Evolutionary conservation across 1,140 invertebrate species (phyloP).

Genomic region (Chlorops oryzae): DNA sequence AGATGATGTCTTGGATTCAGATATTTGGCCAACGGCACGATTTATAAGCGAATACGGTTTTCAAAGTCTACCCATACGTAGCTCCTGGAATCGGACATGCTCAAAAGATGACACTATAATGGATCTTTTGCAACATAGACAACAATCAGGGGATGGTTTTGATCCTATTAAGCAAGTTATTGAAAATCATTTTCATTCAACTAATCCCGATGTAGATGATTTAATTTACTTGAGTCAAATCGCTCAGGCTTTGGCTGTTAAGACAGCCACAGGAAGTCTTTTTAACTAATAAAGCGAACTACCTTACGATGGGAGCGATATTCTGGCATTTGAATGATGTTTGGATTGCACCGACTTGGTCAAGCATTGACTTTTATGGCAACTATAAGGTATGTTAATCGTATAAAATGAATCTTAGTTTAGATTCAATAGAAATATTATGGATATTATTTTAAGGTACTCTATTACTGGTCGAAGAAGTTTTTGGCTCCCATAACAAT

Average conservation of each 20-base stretch:
- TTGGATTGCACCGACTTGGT: slow-evolving; percentile 96
- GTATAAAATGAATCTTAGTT: no score
- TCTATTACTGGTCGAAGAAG: slow-evolving; percentile 80
- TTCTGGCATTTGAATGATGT: slow-evolving; percentile 99
- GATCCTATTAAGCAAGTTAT: slow-evolving; percentile 57
- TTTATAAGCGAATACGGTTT: slow-evolving; percentile 95
- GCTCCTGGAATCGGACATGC: slow-evolving; percentile 52
- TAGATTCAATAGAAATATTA: no score
- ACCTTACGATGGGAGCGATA: slow-evolving; percentile 88
- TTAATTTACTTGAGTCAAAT: slow-evolving; percentile 74
- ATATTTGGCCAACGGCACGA: slow-evolving; percentile 69
- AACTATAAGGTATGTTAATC: slow-evolving; percentile 24
- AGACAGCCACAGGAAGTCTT: slow-evolving; percentile 84
- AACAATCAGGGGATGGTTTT: slow-evolving; percentile 74
- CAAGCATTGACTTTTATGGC: slow-evolving; percentile 65
- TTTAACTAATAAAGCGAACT: slow-evolving; percentile 62
- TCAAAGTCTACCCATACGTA: slow-evolving; percentile 76
- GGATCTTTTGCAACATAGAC: slow-evolving; percentile 64
- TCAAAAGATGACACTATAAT: slow-evolving; percentile 55
- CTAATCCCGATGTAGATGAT: slow-evolving; percentile 50
- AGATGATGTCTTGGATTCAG: slow-evolving; percentile 67
- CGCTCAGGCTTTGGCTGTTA: slow-evolving; percentile 79
- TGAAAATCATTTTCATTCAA: slow-evolving; percentile 54
- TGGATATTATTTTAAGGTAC: slow-evolving; percentile 52
- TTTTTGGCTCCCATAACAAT: slow-evolving; percentile 68